Evolutionary conservation across 2,888 invertebrate genomes (phyloP), one percentile per base, ranked within the genome.

Genomic region (Agriopis aurantiaria): DNA sequence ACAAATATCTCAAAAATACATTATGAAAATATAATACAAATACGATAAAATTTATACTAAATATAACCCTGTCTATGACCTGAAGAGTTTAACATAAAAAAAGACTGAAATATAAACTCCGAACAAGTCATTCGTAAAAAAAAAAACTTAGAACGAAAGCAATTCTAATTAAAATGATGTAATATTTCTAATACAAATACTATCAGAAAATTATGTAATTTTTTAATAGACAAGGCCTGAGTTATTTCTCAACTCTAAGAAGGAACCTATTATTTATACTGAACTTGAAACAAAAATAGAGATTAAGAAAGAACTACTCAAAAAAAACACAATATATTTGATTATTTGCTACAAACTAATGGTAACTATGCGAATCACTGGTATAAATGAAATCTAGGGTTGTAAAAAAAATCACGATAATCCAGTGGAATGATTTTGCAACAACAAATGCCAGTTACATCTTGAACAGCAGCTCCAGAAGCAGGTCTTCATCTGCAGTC

Each of bases 61-160:
- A 93, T 93, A 92, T 93, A 93, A 94, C 94, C 94, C 94, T 94
- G 94, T 93, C 93, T 93, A 93, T 93, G 94, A 94, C 94, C 94
- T 94, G 94, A 93, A 93, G 93, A 93, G 92, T 92, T 92, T 85
- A 84, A 89, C 90, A 85, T 81, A 89, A 93, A 88, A 79, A 77
- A 79, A 84, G 33, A 82, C 83, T 84, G 82, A 81, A 89, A 88
- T 88, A 85, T 86, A 91, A 91, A 92, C 89, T 92, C 91, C 90
- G 88, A 89, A 91, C 90, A 92, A 92, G 92, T 90, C 91, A 90
- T 89, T 87, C 85, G 77, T 82, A 85, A 89, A 83, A 85, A 89
- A 83, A 85, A 85, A 88, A 66, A 63, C 62, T 74, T 70, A 71
- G 77, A 77, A 76, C 63, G 73, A 80, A 78, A 75, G 65, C 69